Evolutionary conservation across 2,888 invertebrate species (phyloP).

Genomic region (Andrena fulva): DNA sequence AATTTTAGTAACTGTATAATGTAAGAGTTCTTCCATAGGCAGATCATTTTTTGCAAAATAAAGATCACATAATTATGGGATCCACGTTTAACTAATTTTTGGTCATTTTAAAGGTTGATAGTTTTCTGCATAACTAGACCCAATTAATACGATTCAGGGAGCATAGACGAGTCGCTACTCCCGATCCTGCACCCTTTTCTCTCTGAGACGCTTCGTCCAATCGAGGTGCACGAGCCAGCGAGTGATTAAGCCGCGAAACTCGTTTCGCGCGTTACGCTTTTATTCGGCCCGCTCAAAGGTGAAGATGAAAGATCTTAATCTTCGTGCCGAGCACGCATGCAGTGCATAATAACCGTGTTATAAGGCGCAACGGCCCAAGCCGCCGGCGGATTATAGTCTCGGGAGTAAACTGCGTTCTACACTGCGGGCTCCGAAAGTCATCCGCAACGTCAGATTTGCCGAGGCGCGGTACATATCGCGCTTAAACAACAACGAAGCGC

Average conservation of each 20-base stretch:
- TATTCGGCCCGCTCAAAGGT: conserved; percentile 29
- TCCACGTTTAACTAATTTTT: no score
- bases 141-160: no score
- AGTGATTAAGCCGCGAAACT: conserved; percentile 30
- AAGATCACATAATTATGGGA: no score
- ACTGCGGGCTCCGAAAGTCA: background rate
- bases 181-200: background rate
- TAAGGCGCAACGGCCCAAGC: no score
- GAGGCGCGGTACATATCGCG: background rate
- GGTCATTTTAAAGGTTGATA: no score
- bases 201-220: background rate
- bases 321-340: conserved; percentile 8
- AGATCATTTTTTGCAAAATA: no score
- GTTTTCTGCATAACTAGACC: no score
- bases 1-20: no score
- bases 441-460: conserved; percentile 9
- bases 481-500: background rate
- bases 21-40: no score
- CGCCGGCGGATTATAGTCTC: conserved; percentile 4
- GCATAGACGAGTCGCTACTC: background rate
- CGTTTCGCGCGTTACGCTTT: conserved; percentile 42
- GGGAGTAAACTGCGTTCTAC: conserved; percentile 20
- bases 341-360: conserved; percentile 38
- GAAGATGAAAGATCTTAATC: conserved; percentile 45
- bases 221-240: background rate